These are phyloP conservation scores for Stegodyphus mimosarum DNA, from an alignment of 1,140 invertebrate genomes.

Conservation along the genomic window DNA sequence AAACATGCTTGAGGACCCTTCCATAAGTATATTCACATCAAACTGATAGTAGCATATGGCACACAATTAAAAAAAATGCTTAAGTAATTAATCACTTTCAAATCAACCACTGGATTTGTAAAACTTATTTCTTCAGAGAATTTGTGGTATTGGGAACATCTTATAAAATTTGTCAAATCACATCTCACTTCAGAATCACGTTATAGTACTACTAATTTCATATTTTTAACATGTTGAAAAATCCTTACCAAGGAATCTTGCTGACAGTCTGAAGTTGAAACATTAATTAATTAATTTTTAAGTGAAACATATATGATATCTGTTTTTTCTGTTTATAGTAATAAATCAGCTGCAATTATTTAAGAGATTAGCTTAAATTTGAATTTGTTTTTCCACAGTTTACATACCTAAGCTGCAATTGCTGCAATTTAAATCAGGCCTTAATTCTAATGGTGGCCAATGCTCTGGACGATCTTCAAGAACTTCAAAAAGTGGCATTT, in stretches of 20 bases:
- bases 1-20: too few species aligned
- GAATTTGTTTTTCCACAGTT: not conserved
- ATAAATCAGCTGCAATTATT: not conserved
- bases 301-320: too few species aligned
- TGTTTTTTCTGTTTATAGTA: not conserved
- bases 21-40: too few species aligned
- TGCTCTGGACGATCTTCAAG: conserved; percentile 77
- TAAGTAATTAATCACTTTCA: too few species aligned
- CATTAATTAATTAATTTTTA: too few species aligned
- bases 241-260: not conserved
- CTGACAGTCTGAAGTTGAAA: not conserved
- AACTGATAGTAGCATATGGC: too few species aligned
- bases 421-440: conserved; percentile 45
- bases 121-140: too few species aligned
- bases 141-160: too few species aligned
- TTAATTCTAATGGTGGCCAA: conserved; percentile 62
- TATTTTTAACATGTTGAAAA: not conserved
- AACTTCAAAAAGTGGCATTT: conserved; percentile 84
- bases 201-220: not conserved
- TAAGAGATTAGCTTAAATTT: not conserved
- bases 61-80: too few species aligned
- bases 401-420: conserved; percentile 47
- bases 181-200: too few species aligned
- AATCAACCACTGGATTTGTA: too few species aligned
- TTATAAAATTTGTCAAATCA: too few species aligned